Percentiles rank a stretch among this genome's conserved stretches.
Evolutionary conservation across 2,797 vertebrate species (phyloP).

Genomic region (Onychomys leucogaster): DNA sequence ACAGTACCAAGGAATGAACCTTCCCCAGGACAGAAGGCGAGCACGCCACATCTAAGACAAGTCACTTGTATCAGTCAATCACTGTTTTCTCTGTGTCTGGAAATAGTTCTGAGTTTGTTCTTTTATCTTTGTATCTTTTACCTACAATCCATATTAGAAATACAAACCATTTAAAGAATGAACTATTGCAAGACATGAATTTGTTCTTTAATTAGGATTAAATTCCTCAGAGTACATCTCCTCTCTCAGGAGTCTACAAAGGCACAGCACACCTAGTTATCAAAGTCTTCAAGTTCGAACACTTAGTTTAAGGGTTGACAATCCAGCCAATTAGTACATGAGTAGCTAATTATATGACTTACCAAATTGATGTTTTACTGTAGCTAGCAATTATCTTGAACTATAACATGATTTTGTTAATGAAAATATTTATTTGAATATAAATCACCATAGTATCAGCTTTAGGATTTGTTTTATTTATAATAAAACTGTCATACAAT

Average conservation of each 20-base stretch:
- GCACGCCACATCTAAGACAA: slow-evolving; percentile 1
- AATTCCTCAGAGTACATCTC: not conserved
- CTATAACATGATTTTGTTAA: not conserved
- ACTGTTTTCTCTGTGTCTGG: not conserved
- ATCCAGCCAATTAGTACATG: slow-evolving; percentile 1
- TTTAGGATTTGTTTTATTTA: slow-evolving; percentile 11
- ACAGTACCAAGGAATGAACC: not conserved
- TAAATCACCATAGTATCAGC: not conserved
- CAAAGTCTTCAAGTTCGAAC: not conserved
- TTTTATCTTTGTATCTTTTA: not conserved
- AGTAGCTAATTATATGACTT: not conserved
- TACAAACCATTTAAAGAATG: not conserved
- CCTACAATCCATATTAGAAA: slow-evolving; percentile 30
- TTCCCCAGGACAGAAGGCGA: not conserved
- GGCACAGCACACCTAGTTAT: not conserved
- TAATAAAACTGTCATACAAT: not conserved
- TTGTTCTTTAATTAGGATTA: slow-evolving; percentile 16
- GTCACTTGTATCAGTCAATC: too few species aligned
- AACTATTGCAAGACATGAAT: not conserved
- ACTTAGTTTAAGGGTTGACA: slow-evolving; percentile 16
- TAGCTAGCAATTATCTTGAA: slow-evolving; percentile 23
- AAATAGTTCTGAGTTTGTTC: not conserved
- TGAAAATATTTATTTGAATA: slow-evolving; percentile 24
- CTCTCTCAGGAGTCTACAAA: not conserved
- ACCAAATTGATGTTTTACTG: slow-evolving; percentile 33